Evolutionary conservation across 1,140 invertebrate genomes (phyloP), one percentile per base, ranked within the genome.

Genomic region (Ceratina calcarata): DNA sequence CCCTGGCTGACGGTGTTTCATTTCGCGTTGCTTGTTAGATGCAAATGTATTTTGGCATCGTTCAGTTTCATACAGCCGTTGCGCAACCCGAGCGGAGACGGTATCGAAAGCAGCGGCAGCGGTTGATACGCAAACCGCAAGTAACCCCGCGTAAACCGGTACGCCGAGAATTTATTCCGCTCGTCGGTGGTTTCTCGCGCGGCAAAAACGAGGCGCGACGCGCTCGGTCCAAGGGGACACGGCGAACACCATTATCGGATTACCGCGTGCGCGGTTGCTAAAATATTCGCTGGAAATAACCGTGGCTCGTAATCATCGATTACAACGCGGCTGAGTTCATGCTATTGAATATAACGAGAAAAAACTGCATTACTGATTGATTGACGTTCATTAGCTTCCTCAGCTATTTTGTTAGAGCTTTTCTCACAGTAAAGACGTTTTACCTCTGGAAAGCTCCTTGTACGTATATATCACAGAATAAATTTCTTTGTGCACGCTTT

Each of bases 101-200:
- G 45, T 18, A 67, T 51, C 65, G 65, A 67, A 67, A 51, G 65
- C 37, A 51, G 22, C 65, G 15, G 45, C 65, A 22, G 45, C 65
- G 65, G 65, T 68, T 68, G 53, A 68, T 27, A 13, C 66, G 49
- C 22, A 53, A 53, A 68, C 66, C 66, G 66, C 66, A 68, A 20
- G 37, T 45, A 1, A 8, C 22, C 45, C 20, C 45, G 60, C 4
- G 22, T 27, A 6, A 45, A 24, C 45, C 20, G 20, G n/a, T 22
- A 20, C 8, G 7, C 15, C 45, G 66, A 18, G 66, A 68, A 45
- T 24, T 68, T 13, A 27, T 68, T 27, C 16, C 66, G 22, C 49
- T 68, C 8, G 66, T 27, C 66, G 66, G 49, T 53, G 66, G 66
- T 53, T 68, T 68, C 49, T 68, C 22, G 49, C 3, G 49, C 49